Base-by-base conservation (phyloP, 2,888 invertebrate species). In the Caenorhabditis uteleia region DNA sequence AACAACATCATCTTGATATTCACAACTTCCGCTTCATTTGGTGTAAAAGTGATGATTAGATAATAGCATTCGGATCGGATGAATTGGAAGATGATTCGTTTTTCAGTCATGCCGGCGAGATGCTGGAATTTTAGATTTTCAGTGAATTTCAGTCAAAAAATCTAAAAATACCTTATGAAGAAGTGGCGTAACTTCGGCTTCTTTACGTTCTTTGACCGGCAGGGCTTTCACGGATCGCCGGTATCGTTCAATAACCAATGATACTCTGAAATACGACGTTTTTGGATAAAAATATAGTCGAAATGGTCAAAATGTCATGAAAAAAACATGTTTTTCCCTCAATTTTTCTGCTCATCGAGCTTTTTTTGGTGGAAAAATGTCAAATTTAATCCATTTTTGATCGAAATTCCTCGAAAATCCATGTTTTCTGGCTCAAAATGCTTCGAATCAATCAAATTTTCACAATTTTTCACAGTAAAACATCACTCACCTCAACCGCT, bases 181-280 rank as follows among this genome's bases (percentile, higher is more conserved):
- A 21, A 53, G 48, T 14, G 66, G 54, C 31, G 54, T 27, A 58
- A 75, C 53, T 51, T 72, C 71, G 0, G 42, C 26, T 34, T 71
- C 60, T 14, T 38, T 44, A 8, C 57, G 40, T 39, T 66, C 59
- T 48, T 56, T 46, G 6, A 78, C 73, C 34, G 77, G 78, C 1
- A 77, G 47, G 1, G 74, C 59, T 7, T 57, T 40, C n/a, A 79
- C 53, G 4, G 78, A 72, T 36, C 68, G 54, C 20, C 72, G 53
- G 43, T 77, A 78, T 26, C 80, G 54, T 54, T 76, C 76, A 20
- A 78, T 78, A 44, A 80, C 68, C 14, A 78, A 38, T 3, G 69
- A 48, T 5, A 78, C 56, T 40, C 80, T 74, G 34, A 46, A 45
- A 29, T 31, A 10, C 39, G 14, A 14, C 20, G 8, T 20, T 18